phyloP scores from a whole-genome alignment of 1,140 invertebrate genomes.

The Plectrocnemia conspersa region DNA sequence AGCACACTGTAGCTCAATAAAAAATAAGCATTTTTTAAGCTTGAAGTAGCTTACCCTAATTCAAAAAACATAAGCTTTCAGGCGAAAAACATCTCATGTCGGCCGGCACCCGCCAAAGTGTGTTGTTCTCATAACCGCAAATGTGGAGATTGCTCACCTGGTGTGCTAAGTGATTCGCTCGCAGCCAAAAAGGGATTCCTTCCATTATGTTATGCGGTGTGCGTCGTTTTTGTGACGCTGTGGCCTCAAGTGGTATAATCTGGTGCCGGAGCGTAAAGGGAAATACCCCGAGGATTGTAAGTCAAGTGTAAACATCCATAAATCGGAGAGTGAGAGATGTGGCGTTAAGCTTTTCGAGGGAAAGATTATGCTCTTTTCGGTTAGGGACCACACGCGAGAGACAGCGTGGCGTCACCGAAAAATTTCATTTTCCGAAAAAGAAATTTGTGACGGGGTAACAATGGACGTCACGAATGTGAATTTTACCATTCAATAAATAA shows the following conservation, averaged over 20 bases:
- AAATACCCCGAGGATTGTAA: constrained; percentile 14
- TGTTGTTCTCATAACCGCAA: neutral
- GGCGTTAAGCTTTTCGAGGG: constrained; percentile 12
- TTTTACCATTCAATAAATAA: too few relatives aligned
- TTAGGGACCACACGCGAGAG: constrained; percentile 28
- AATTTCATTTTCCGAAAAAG: too few relatives aligned
- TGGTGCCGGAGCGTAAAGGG: constrained; percentile 1
- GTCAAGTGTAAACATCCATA: constrained; percentile 25
- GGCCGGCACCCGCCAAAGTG: too few relatives aligned
- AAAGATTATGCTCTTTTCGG: neutral
- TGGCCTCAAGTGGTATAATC: constrained; percentile 9
- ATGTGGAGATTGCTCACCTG: constrained; percentile 1
- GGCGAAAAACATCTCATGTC: too few relatives aligned
- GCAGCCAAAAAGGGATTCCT: neutral
- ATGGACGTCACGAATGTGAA: too few relatives aligned
- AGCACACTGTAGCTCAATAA: too few relatives aligned
- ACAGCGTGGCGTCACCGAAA: constrained; percentile 30
- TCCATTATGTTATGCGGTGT: constrained; percentile 5
- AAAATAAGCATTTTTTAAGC: too few relatives aligned
- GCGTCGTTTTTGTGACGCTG: neutral
- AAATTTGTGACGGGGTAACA: too few relatives aligned
- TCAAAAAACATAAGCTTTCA: too few relatives aligned
- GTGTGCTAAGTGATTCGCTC: neutral
- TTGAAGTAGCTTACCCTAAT: too few relatives aligned
- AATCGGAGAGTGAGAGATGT: constrained; percentile 9